A percentile compares a stretch with the other conserved stretches of the same genome.
Evolutionary conservation across 2,113 vertebrate species (phyloP).

Genomic region (Serinus canaria): DNA sequence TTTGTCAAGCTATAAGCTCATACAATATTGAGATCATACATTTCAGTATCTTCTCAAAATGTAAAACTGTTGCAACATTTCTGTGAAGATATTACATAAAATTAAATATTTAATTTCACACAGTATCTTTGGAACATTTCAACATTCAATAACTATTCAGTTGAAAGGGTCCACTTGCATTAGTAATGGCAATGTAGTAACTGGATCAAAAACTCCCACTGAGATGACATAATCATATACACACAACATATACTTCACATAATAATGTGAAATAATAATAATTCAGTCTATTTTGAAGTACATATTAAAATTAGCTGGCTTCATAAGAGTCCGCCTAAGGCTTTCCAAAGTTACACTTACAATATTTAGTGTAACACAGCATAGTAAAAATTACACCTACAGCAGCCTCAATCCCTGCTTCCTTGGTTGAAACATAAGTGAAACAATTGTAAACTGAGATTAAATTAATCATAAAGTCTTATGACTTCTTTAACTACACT

Average conservation of each 20-base stretch:
- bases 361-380: neutral
- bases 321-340: neutral
- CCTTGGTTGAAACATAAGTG: neutral
- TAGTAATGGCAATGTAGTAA: neutral
- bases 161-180: neutral
- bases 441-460: neutral
- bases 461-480: conserved; percentile 9
- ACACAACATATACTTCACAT: neutral
- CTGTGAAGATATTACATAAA: neutral
- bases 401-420: neutral
- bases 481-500: neutral
- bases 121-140: conserved; percentile 23
- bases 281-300: neutral
- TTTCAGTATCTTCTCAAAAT: conserved; percentile 16
- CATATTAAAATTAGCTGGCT: neutral
- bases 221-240: neutral
- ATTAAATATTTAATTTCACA: conserved; percentile 34
- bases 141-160: conserved; percentile 38
- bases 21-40: neutral
- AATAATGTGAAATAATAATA: neutral
- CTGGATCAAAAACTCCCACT: neutral
- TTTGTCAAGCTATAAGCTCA: neutral
- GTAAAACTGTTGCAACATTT: conserved; percentile 8
- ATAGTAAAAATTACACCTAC: neutral
- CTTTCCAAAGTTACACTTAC: neutral